A percentile compares a stretch with the other conserved stretches of the same genome.
Conservation (phyloP, 37 sponge, comb jelly and placozoan genomes). For the Crambe crambe region DNA sequence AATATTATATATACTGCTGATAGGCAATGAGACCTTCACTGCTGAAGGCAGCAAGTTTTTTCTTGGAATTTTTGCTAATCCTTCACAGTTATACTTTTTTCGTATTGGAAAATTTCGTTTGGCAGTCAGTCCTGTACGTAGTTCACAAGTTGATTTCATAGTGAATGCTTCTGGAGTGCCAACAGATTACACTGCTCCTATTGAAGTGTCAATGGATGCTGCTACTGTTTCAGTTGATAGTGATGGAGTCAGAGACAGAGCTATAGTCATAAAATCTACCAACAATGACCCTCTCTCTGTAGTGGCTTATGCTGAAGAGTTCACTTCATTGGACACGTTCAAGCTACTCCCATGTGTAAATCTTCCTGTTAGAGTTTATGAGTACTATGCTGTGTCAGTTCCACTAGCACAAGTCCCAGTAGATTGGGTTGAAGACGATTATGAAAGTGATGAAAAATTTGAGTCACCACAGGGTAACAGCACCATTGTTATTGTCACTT, state of each 20-base stretch:
- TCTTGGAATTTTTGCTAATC: neutral
- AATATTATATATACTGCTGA: too few relatives aligned
- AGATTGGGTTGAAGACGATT: neutral
- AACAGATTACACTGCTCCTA: neutral
- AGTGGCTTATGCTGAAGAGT: constrained; percentile 33
- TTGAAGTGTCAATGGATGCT: neutral
- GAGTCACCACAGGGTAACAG: constrained; percentile 8
- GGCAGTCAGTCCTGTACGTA: neutral
- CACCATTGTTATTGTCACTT: constrained; percentile 30
- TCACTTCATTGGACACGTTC: constrained; percentile 18
- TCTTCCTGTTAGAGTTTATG: constrained; percentile 26
- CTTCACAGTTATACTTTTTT: neutral
- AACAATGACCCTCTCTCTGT: constrained; percentile 11
- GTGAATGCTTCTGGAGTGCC: neutral
- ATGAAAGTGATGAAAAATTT: neutral
- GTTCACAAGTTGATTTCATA: neutral
- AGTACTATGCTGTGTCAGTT: constrained; percentile 62
- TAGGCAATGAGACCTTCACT: neutral
- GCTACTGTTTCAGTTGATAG: neutral
- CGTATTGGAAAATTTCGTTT: neutral
- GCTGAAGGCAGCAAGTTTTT: neutral
- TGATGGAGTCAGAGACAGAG: neutral
- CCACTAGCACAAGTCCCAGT: neutral
- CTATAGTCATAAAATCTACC: neutral
- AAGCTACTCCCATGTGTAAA: constrained; percentile 29